Evolutionary conservation across 2,113 vertebrate species (phyloP), one percentile per base, ranked within the genome.

Genomic region (Candoia aspera): DNA sequence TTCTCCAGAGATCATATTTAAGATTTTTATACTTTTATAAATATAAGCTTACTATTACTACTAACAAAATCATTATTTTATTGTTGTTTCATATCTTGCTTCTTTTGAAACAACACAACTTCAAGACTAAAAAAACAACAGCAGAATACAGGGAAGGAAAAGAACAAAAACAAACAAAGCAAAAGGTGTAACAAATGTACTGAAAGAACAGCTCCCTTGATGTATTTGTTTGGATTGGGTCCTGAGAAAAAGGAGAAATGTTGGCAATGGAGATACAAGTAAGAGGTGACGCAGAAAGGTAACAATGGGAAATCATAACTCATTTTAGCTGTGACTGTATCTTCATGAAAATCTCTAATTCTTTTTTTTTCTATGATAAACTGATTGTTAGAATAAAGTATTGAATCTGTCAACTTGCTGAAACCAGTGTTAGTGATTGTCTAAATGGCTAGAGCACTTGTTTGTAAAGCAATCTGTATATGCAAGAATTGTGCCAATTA

Each of bases 401-500:
- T 2, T 23, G 58, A 37, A n/a, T 42, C 46, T 46, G 2, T 13
- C 42, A 79, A 59, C 13, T 58, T 87, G 54, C 37, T 79, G 62
- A 91, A n/a, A 59, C 15, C 2, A 33, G 3, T 68, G 68, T 23
- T 6, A 4, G 15, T n/a, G 37, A 79, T 33, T 57, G 15, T 46
- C 26, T 85, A 85, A 85, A 53, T 37, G 79, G 86, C 57, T 37
- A 73, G 6, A 2, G 8, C 42, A 12, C 23, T 73, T 73, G 26
- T 87, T 87, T 54, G 24, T 58, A 53, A 37, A 92, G 57, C 86
- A 59, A 57, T 62, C 42, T 88, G 21, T 89, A 53, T 84, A 88
- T 46, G 33, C 42, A 88, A 26, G 57, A 88, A 84, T 60, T 84
- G 68, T 84, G 91, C 57, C 86, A 62, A 92, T 89, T 92, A 88